phyloP scores from a whole-genome alignment of 2,888 invertebrate species.

The Nemotelus nigrinus region DNA sequence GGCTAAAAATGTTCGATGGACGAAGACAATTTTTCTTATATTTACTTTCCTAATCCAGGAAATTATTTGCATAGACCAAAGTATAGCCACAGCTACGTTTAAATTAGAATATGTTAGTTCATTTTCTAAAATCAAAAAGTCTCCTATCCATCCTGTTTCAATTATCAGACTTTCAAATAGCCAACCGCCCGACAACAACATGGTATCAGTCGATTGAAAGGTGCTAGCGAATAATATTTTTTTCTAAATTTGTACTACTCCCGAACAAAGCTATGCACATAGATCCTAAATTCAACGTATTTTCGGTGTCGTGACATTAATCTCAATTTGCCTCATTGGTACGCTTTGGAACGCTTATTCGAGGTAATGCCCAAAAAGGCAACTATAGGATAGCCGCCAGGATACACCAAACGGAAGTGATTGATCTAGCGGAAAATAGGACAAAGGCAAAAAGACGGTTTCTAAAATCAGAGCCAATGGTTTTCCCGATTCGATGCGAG shows the following conservation, averaged over 20 bases:
- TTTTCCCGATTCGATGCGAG: slow-evolving; percentile 12
- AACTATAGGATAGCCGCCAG: background rate
- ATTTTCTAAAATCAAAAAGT: too few relatives aligned
- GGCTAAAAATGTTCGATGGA: too few relatives aligned
- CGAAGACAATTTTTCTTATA: too few relatives aligned
- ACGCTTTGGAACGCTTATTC: slow-evolving; percentile 27
- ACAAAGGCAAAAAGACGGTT: slow-evolving; percentile 46
- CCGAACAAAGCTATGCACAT: background rate
- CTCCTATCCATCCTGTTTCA: too few relatives aligned
- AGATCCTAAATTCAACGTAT: slow-evolving; percentile 17
- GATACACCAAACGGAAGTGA: slow-evolving; percentile 46
- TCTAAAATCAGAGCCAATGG: slow-evolving; percentile 15
- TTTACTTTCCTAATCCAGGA: too few relatives aligned
- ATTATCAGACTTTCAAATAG: too few relatives aligned
- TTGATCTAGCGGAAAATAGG: slow-evolving; percentile 52
- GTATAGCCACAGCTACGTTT: too few relatives aligned
- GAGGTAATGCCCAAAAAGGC: slow-evolving; percentile 3
- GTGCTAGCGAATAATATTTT: slow-evolving; percentile 14
- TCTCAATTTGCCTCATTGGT: slow-evolving; percentile 47
- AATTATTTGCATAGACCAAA: too few relatives aligned
- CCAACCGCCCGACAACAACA: too few relatives aligned
- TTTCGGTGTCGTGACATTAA: slow-evolving; percentile 47
- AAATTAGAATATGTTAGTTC: too few relatives aligned
- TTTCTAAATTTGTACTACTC: slow-evolving; percentile 22
- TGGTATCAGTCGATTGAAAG: too few relatives aligned